A percentile compares a stretch with the other conserved stretches of the same genome.
These are phyloP conservation scores for Nyctalus aviator DNA, from an alignment of 2,797 vertebrate genomes.

Conservation along the genomic window DNA sequence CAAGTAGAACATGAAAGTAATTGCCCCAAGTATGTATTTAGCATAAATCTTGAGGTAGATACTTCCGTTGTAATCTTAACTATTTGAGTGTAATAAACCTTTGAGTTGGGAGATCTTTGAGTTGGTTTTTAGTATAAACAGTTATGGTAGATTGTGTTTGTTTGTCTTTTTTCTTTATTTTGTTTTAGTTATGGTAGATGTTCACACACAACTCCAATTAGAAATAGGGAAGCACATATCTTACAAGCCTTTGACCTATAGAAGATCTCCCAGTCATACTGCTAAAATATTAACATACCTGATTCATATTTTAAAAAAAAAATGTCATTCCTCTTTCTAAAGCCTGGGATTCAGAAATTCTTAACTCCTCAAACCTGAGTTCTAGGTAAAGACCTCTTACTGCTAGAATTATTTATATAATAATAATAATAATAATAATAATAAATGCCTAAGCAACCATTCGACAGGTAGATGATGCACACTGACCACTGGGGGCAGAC, in stretches of 20 bases:
- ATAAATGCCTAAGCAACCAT: too few relatives aligned
- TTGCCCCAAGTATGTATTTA: not conserved
- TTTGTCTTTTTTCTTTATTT: not conserved
- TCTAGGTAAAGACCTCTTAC: conserved; percentile 39
- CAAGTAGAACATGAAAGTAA: conserved; percentile 10
- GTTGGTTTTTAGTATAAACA: conserved; percentile 24
- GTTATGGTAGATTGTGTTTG: not conserved
- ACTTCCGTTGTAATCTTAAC: conserved; percentile 10
- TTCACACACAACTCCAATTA: not conserved
- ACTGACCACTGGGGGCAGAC: too few relatives aligned
- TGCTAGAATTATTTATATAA: conserved; percentile 40
- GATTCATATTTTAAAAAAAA: conserved; percentile 1
- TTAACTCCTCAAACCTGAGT: conserved; percentile 39
- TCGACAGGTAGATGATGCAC: too few relatives aligned
- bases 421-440: too few relatives aligned
- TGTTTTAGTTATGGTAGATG: not conserved
- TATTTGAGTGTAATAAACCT: conserved; percentile 24
- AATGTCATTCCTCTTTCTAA: not conserved
- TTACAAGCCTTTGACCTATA: not conserved
- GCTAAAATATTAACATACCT: conserved; percentile 30
- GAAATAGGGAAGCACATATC: not conserved
- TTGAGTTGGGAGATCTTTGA: not conserved
- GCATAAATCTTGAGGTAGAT: not conserved
- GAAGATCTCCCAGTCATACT: not conserved
- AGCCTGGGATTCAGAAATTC: conserved; percentile 7